phyloP scores from a whole-genome alignment of 2,888 invertebrate genomes.

The Diarsia brunnea region DNA sequence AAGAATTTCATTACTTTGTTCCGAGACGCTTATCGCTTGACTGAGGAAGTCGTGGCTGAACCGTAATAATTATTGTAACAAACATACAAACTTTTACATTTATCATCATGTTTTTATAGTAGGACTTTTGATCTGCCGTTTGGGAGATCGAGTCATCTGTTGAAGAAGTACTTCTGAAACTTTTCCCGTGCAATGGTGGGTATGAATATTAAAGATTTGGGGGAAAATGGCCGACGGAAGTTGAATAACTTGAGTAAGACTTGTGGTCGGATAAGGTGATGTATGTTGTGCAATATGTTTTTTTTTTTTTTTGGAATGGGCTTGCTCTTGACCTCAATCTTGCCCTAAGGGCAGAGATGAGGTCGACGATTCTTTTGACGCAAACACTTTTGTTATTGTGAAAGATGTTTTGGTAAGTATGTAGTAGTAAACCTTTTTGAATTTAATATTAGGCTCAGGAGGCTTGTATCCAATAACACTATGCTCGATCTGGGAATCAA shows the following conservation, averaged over 20 bases:
- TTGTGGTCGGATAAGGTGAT: no score
- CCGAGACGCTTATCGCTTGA: not conserved
- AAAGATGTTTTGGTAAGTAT: no score
- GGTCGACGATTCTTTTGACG: not conserved
- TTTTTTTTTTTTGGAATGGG: no score
- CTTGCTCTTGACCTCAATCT: no score
- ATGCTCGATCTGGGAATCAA: no score
- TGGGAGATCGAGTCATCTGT: constrained; percentile 14
- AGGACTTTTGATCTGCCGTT: constrained; percentile 8
- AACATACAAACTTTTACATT: not conserved
- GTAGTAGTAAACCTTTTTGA: not conserved
- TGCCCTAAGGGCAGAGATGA: no score
- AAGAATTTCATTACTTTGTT: no score
- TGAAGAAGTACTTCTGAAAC: constrained; percentile 36
- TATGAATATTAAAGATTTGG: constrained; percentile 40
- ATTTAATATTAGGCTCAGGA: not conserved
- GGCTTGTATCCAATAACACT: no score
- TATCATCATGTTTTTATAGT: not conserved
- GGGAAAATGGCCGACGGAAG: constrained; percentile 30
- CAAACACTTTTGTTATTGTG: not conserved
- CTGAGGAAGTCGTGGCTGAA: not conserved
- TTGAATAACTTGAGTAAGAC: constrained; percentile 31
- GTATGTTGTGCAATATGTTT: no score
- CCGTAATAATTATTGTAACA: not conserved
- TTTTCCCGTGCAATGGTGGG: constrained; percentile 30